A percentile compares a stretch with the other conserved stretches of the same genome.
Conservation (phyloP, 2,888 invertebrate genomes). For the Papilio demoleus region DNA sequence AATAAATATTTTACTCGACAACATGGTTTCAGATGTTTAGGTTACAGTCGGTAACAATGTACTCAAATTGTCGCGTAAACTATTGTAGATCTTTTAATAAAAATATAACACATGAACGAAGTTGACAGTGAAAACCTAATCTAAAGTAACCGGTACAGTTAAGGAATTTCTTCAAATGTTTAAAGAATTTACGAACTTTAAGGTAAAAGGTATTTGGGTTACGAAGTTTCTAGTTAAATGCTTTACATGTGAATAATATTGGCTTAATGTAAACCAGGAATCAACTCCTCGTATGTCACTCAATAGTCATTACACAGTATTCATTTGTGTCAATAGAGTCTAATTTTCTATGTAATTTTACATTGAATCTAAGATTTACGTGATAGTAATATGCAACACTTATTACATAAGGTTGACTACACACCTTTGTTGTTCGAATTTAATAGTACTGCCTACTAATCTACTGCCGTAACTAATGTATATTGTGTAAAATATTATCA, state of each 20-base stretch:
- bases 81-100: no score
- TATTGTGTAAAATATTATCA: no score
- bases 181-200: not conserved
- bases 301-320: no score
- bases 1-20: no score
- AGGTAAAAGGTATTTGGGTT: not conserved
- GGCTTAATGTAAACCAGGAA: not conserved
- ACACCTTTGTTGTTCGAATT: not conserved
- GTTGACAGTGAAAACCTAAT: not conserved
- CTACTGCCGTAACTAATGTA: no score
- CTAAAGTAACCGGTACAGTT: not conserved
- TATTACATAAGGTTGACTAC: not conserved
- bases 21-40: no score
- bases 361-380: not conserved
- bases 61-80: no score
- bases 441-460: no score
- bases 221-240: not conserved
- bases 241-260: not conserved
- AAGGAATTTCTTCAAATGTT: not conserved
- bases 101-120: no score
- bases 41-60: no score
- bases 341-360: constrained; percentile 9
- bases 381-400: not conserved
- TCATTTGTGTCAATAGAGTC: not conserved
- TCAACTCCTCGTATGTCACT: not conserved